Percentiles rank a stretch among this genome's conserved stretches.
These are phyloP conservation scores for Spilarctia lutea DNA, from an alignment of 2,888 invertebrate species.

Conservation along the genomic window DNA sequence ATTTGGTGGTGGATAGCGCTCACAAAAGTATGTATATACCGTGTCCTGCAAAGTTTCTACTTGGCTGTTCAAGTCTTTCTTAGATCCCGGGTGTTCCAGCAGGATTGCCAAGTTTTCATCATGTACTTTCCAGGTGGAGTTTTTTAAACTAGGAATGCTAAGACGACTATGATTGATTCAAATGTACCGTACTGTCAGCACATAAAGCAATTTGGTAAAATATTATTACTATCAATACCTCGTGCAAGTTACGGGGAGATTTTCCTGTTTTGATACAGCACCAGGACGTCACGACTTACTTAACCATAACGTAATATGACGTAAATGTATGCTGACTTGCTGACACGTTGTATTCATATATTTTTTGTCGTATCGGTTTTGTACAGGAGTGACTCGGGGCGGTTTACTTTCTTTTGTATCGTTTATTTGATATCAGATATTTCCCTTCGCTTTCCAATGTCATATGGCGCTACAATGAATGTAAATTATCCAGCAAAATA, in stretches of 20 bases:
- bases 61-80: too few species aligned
- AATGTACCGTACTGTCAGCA: slow-evolving; percentile 3
- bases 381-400: neutral
- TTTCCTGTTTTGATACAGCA: slow-evolving; percentile 26
- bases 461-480: neutral
- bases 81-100: too few species aligned
- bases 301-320: slow-evolving; percentile 12
- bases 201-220: neutral
- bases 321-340: slow-evolving; percentile 24
- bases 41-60: too few species aligned
- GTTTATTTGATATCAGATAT: neutral
- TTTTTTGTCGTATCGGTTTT: neutral
- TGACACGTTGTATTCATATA: slow-evolving; percentile 3
- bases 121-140: too few species aligned
- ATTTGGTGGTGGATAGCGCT: too few species aligned
- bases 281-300: slow-evolving; percentile 7
- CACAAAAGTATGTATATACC: too few species aligned
- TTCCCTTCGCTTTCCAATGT: neutral
- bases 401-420: neutral
- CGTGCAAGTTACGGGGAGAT: neutral
- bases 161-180: too few species aligned
- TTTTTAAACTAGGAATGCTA: too few species aligned
- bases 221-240: slow-evolving; percentile 6
- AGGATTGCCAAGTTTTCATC: too few species aligned
- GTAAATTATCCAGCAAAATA: neutral